Evolutionary conservation across 2,797 vertebrate species (phyloP), one percentile per base, ranked within the genome.

Genomic region (Mormyrus hasselquistii): DNA sequence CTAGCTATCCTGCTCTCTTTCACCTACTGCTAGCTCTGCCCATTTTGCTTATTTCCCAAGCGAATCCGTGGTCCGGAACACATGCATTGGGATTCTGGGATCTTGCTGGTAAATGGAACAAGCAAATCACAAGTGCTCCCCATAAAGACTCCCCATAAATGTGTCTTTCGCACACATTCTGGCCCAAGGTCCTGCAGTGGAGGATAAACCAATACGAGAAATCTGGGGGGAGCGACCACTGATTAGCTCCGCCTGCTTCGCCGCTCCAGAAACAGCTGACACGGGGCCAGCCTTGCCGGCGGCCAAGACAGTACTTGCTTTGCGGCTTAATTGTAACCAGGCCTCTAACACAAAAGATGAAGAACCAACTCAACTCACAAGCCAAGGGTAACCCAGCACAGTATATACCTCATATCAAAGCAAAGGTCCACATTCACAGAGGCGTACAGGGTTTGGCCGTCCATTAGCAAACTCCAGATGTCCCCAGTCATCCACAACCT

Each of bases 251-350:
- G 73, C 85, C 52, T 86, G n/a, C 14, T 57, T 53, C 16, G 12
- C 85, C 1, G 14, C 49, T 86, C 25, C 50, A 55, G 49, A 49
- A 25, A 52, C 4, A 10, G 5, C 38, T 59, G 86, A 52, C 29
- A 34, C 9, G 2, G 69, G 34, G 22, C 47, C 34, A 57, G 22
- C 8, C 82, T 12, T 22, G 82, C 82, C 10, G 47, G 44, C 44
- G 47, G 82, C 47, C 22, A 38, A 8, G 44, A 76, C 9, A 88
- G 62, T 49, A 14, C 65, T 4, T 6, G 88, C 49, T 34, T 38
- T 69, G 5, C 25, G 7, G 73, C 88, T 82, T 82, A 88, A 83
- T 88, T 50, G 59, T 44, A 69, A 73, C 57, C 59, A 76, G 62
- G 25, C 62, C 65, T n/a, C 12, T 79, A 19, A 19, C 73, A 41